These are phyloP conservation scores for Thunnus thynnus DNA, from an alignment of 2,113 vertebrate genomes.

Conservation along the genomic window DNA sequence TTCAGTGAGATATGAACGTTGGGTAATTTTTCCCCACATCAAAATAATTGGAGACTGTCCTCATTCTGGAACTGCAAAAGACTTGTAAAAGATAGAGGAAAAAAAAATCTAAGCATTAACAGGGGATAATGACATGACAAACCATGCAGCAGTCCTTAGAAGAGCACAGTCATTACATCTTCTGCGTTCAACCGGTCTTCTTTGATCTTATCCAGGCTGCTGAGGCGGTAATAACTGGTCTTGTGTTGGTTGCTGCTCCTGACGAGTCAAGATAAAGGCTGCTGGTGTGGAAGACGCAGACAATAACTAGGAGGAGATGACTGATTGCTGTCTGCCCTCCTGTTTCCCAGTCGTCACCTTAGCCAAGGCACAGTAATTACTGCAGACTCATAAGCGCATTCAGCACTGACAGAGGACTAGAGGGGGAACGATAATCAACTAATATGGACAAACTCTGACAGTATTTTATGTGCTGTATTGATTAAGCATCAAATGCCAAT, in stretches of 20 bases:
- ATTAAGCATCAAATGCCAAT: constrained; percentile 22
- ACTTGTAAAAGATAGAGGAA: constrained; percentile 46
- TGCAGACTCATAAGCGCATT: constrained; percentile 22
- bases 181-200: constrained; percentile 52
- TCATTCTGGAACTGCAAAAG: constrained; percentile 38
- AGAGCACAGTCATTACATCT: constrained; percentile 67
- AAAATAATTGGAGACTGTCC: constrained; percentile 64
- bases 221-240: constrained; percentile 70
- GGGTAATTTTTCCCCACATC: constrained; percentile 27
- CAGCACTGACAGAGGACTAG: constrained; percentile 3
- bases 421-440: background rate
- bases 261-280: constrained; percentile 68
- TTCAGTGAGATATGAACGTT: constrained; percentile 36
- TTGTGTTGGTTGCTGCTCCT: constrained; percentile 59
- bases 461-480: background rate
- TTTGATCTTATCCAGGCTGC: constrained; percentile 76
- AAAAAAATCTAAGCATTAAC: constrained; percentile 37
- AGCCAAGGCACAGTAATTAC: constrained; percentile 54
- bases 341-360: constrained; percentile 51
- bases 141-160: constrained; percentile 62
- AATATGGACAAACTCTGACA: background rate
- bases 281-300: constrained; percentile 40
- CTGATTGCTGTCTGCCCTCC: constrained; percentile 62
- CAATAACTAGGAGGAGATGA: constrained; percentile 55
- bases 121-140: constrained; percentile 72